Base-by-base conservation (phyloP, 1,140 invertebrate genomes). In the Penaeus japonicus region DNA sequence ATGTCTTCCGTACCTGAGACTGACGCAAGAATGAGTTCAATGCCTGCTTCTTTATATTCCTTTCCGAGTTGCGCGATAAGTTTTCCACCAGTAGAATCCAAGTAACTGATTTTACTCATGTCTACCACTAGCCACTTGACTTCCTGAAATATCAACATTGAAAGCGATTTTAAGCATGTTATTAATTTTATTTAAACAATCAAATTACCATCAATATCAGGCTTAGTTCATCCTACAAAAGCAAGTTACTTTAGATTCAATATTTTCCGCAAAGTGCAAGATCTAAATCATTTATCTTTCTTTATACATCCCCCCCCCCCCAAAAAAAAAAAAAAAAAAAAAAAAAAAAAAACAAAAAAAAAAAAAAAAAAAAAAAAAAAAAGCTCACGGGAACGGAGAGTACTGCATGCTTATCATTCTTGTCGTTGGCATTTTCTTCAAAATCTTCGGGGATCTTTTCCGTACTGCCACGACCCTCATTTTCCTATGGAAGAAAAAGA, bases 71-170 rank as follows among this genome's bases (percentile, higher is more conserved):
- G 86, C 1, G n/a, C n/a, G 5, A 88, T 53, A 17, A 88, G 65
- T 32, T 88, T 84, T 10, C 80, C 80, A 35, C 80, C 86, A 22
- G 78, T 88, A 22, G 86, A 84, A 30, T 88, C 86, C 20, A 77
- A 59, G 53, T 88, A 88, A n/a, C 86, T 88, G 24, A 88, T 70
- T 83, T 27, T 32, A 59, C 86, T 88, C 86, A 88, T 88, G 53
- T 88, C 86, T 22, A 88, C 22, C 15, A 88, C 73, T 3, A 88
- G 20, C 17, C 35, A 83, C 32, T 88, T 47, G 1, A 77, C 78
- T 22, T 84, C 86, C 86, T 88, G 80, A 20, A 88, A 78, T 10
- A 30, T 20, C 20, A 65, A 47, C 0, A 47, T 10, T 47, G 39
- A 47, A 47, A 47, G 39, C 39, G 0, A 4, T 47, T 47, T 10